Evolutionary conservation across 2,797 vertebrate species (phyloP).

Genomic region (Epinephelus coioides): DNA sequence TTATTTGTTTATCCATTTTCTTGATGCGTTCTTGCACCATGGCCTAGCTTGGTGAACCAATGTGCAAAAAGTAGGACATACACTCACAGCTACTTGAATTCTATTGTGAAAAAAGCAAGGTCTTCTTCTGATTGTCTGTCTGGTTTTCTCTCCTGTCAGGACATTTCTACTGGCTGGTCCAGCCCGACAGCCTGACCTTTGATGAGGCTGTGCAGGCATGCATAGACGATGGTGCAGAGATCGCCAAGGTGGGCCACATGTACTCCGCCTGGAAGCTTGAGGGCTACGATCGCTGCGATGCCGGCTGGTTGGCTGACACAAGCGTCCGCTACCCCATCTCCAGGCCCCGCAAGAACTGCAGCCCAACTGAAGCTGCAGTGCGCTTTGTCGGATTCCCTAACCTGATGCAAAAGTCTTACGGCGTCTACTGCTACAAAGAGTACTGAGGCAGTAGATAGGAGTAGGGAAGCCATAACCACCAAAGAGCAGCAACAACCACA

Average conservation of each 20-base stretch:
- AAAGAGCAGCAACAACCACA: conserved; percentile 81
- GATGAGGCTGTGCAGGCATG: conserved; percentile 93
- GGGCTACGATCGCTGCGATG: conserved; percentile 94
- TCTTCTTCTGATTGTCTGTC: conserved; percentile 8
- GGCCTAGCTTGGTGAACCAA: too few species aligned
- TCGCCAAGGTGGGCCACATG: conserved; percentile 96
- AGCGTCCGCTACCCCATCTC: conserved; percentile 97
- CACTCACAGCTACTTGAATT: background rate
- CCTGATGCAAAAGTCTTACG: conserved; percentile 93
- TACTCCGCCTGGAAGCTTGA: conserved; percentile 95
- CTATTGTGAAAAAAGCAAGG: background rate
- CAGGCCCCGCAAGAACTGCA: conserved; percentile 94
- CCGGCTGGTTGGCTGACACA: conserved; percentile 96
- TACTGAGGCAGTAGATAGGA: conserved; percentile 79
- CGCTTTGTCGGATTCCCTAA: conserved; percentile 94
- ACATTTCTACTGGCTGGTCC: conserved; percentile 92
- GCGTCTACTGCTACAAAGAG: conserved; percentile 94
- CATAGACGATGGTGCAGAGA: conserved; percentile 88
- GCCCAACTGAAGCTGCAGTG: conserved; percentile 93
- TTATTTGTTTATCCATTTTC: background rate
- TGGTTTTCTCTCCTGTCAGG: conserved; percentile 81
- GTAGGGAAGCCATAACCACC: conserved; percentile 66
- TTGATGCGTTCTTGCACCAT: background rate
- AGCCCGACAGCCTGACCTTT: conserved; percentile 91
- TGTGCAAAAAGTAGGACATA: background rate